Percentiles rank a stretch among this genome's conserved stretches.
Evolutionary conservation across 2,888 invertebrate species (phyloP).

Genomic region (Drosophila maculinotata): DNA sequence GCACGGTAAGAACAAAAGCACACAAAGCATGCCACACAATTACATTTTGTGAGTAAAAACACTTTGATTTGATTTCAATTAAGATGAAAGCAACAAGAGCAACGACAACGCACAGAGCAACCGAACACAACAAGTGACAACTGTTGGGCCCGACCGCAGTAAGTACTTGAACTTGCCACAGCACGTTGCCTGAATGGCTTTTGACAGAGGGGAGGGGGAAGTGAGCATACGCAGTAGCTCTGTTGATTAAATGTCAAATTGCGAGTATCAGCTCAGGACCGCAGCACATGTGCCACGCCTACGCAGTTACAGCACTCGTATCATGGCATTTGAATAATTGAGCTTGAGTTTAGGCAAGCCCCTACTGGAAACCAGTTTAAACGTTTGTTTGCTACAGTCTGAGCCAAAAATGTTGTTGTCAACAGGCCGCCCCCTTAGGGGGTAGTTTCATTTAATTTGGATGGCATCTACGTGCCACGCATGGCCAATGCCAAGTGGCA

Average conservation of each 20-base stretch:
- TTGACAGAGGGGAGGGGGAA: neutral
- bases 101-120: conserved; percentile 6
- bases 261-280: conserved; percentile 56
- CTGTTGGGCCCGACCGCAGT: conserved; percentile 44
- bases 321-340: conserved; percentile 72
- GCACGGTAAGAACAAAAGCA: conserved; percentile 43
- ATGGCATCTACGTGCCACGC: conserved; percentile 62
- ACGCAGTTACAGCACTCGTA: conserved; percentile 25
- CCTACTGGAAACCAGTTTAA: conserved; percentile 50
- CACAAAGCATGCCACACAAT: conserved; percentile 65
- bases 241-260: conserved; percentile 77
- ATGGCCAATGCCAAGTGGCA: conserved; percentile 46
- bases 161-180: conserved; percentile 44
- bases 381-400: conserved; percentile 57
- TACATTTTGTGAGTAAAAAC: conserved; percentile 70
- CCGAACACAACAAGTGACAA: conserved; percentile 36
- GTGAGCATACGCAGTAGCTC: conserved; percentile 9
- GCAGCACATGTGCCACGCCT: conserved; percentile 53
- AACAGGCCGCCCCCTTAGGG: conserved; percentile 46
- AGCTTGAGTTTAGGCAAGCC: conserved; percentile 50
- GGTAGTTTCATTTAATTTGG: conserved; percentile 73
- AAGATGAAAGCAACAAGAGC: conserved; percentile 67
- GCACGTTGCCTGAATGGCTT: conserved; percentile 26
- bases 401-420: conserved; percentile 43
- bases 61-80: conserved; percentile 81